Evolutionary conservation across 2,888 invertebrate species (phyloP).

Genomic region (Autographa gamma): DNA sequence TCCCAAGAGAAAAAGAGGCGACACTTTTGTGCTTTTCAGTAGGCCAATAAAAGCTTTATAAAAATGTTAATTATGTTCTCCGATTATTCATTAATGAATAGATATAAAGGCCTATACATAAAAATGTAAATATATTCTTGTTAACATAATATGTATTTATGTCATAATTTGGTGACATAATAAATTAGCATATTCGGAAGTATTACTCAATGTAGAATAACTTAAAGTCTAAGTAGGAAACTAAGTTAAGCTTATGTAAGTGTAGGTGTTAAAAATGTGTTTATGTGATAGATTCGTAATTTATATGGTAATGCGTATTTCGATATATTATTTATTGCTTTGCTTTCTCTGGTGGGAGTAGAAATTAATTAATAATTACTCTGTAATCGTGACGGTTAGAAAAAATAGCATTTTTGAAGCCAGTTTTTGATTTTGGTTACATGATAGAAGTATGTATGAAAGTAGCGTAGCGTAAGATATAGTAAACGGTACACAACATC

Average conservation of each 20-base stretch:
- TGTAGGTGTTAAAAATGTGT: background rate
- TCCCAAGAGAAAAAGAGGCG: too few species aligned
- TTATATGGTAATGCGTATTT: background rate
- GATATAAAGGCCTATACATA: too few species aligned
- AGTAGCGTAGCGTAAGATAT: too few species aligned
- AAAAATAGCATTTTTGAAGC: background rate
- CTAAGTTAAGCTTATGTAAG: background rate
- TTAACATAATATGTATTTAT: background rate
- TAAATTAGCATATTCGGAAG: background rate
- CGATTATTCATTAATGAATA: too few species aligned
- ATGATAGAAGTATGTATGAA: background rate
- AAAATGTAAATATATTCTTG: background rate
- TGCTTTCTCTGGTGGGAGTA: background rate
- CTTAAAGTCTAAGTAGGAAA: constrained; percentile 1
- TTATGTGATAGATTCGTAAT: background rate
- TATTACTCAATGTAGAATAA: background rate
- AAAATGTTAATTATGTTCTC: too few species aligned
- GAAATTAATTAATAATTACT: background rate
- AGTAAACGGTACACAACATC: too few species aligned
- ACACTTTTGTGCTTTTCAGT: too few species aligned
- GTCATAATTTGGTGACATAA: constrained; percentile 1
- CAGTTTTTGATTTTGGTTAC: background rate
- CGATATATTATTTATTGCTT: background rate
- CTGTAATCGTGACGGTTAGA: background rate
- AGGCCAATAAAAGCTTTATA: too few species aligned